These are phyloP conservation scores for Brachyopa scutellaris DNA, from an alignment of 2,888 invertebrate genomes.

Conservation along the genomic window DNA sequence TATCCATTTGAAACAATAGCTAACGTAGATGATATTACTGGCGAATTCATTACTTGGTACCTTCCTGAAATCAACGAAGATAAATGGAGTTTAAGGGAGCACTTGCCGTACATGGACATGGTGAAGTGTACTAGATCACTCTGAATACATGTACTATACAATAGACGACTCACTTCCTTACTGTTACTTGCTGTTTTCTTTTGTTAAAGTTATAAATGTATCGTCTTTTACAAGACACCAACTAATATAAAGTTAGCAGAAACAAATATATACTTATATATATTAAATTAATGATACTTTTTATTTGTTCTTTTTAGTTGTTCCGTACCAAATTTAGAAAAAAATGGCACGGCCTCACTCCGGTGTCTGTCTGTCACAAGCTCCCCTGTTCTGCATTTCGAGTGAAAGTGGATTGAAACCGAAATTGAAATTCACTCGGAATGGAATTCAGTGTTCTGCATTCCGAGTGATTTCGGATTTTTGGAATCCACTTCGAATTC, in stretches of 20 bases:
- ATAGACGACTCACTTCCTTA: conserved; percentile 20
- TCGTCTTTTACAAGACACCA: conserved; percentile 26
- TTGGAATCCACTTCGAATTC: too few relatives aligned
- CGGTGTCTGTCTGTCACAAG: too few relatives aligned
- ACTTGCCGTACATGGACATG: not conserved
- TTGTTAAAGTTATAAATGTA: conserved; percentile 46
- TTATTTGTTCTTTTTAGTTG: too few relatives aligned
- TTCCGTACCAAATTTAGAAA: too few relatives aligned
- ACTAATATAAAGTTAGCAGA: conserved; percentile 50
- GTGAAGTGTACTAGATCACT: not conserved
- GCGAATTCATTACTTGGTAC: not conserved
- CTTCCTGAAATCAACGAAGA: not conserved
- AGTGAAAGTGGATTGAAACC: too few relatives aligned
- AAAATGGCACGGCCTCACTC: too few relatives aligned
- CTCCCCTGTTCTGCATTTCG: too few relatives aligned
- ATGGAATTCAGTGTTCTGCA: too few relatives aligned
- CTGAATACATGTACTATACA: not conserved
- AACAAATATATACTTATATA: conserved; percentile 17
- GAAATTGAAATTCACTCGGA: too few relatives aligned
- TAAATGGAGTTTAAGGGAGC: not conserved
- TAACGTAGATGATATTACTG: not conserved
- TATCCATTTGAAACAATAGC: not conserved
- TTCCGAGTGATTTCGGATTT: too few relatives aligned
- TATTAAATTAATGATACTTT: conserved; percentile 4
- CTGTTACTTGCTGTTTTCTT: conserved; percentile 48